Evolutionary conservation across 2,113 vertebrate species (phyloP).

Genomic region (Gobiocypris rarus): DNA sequence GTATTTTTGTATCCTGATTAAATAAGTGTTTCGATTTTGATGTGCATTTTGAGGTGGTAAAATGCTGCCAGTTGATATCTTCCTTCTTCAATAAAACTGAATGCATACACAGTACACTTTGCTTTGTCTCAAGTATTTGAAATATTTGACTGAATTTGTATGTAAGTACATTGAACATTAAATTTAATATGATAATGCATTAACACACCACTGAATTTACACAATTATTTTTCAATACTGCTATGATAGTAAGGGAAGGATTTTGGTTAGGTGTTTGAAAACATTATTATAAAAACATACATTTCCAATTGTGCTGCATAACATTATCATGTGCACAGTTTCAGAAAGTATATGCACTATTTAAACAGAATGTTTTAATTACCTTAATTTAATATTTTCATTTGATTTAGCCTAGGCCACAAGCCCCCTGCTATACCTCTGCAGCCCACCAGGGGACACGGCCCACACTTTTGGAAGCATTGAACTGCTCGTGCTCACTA

Average conservation of each 20-base stretch:
- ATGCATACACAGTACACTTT: slow-evolving; percentile 80
- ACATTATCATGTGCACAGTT: too few relatives aligned
- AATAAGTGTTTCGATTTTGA: slow-evolving; percentile 89
- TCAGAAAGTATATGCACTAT: too few relatives aligned
- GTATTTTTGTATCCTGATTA: slow-evolving; percentile 99
- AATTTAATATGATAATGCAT: neutral
- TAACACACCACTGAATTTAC: neutral
- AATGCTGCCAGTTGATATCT: slow-evolving; percentile 84
- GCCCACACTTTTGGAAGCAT: neutral
- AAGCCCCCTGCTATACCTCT: neutral
- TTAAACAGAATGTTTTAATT: neutral
- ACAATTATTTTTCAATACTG: neutral
- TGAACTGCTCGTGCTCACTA: neutral
- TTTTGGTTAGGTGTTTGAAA: neutral
- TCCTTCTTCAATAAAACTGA: slow-evolving; percentile 96
- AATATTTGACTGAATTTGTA: neutral
- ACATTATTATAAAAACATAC: too few relatives aligned
- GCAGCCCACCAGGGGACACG: neutral
- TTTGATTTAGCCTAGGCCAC: neutral
- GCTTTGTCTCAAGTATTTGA: slow-evolving; percentile 17
- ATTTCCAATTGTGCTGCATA: too few relatives aligned
- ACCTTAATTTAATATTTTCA: neutral
- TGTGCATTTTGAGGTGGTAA: slow-evolving; percentile 87
- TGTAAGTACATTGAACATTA: neutral
- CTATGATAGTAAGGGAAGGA: neutral